Percentiles rank a stretch among this genome's conserved stretches.
phyloP scores from a whole-genome alignment of 2,888 invertebrate genomes.

The Philereme transversata region DNA sequence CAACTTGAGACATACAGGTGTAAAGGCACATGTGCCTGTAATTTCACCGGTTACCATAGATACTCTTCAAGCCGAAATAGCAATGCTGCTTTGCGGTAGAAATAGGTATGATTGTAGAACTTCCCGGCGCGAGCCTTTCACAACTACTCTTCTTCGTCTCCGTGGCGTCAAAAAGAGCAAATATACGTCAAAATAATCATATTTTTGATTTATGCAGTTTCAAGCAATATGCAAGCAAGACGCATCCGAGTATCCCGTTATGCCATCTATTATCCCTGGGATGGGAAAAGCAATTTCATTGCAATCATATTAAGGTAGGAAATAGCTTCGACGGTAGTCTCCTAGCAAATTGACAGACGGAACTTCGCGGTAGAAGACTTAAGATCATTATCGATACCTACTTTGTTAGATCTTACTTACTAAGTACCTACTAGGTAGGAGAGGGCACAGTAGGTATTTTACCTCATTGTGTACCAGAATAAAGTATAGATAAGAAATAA shows the following conservation, averaged over 20 bases:
- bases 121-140: too few species aligned
- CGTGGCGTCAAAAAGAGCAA: too few species aligned
- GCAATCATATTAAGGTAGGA: conserved; percentile 31
- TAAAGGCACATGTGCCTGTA: too few species aligned
- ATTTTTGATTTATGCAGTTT: conserved; percentile 20
- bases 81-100: too few species aligned
- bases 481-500: too few species aligned
- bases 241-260: conserved; percentile 31
- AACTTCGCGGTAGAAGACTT: conserved; percentile 21
- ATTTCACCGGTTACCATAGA: too few species aligned
- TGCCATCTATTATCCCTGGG: conserved; percentile 36
- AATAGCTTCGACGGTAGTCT: conserved; percentile 27
- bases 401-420: conserved; percentile 6
- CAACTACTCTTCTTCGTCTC: neutral
- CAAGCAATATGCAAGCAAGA: conserved; percentile 27
- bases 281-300: conserved; percentile 35
- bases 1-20: too few species aligned
- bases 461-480: too few species aligned
- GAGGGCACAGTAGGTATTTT: too few species aligned
- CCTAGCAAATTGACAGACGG: conserved; percentile 28
- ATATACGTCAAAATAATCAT: neutral
- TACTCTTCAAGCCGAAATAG: too few species aligned
- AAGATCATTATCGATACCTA: conserved; percentile 20
- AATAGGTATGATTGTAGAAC: too few species aligned
- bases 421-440: too few species aligned